Percentiles rank a stretch among this genome's conserved stretches.
Evolutionary conservation across 2,113 vertebrate species (phyloP).

Genomic region (Bostrychus sinensis): DNA sequence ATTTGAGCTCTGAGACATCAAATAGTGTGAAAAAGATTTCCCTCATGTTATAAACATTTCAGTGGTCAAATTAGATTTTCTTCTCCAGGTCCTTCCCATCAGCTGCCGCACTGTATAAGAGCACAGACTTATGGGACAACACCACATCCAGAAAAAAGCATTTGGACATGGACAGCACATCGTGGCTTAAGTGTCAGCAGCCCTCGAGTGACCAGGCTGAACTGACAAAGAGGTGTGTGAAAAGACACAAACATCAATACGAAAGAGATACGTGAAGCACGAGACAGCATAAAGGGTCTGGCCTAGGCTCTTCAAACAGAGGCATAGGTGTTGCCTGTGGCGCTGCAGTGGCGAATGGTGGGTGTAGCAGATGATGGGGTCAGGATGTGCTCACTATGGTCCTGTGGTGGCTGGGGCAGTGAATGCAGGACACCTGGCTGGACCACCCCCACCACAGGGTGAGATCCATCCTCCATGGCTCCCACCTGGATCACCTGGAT

Average conservation of each 20-base stretch:
- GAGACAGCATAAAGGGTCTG: constrained; percentile 33
- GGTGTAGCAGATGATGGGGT: constrained; percentile 71
- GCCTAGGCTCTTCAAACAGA: constrained; percentile 74
- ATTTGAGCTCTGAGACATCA: constrained; percentile 76
- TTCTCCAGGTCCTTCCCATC: constrained; percentile 43
- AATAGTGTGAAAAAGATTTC: constrained; percentile 42
- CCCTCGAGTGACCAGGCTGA: constrained; percentile 28
- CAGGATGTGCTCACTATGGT: constrained; percentile 78
- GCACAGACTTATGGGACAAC: constrained; percentile 52
- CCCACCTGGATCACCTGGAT: constrained; percentile 83
- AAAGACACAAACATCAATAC: constrained; percentile 49
- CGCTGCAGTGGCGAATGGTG: constrained; percentile 82
- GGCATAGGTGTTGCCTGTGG: constrained; percentile 81
- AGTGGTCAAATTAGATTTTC: constrained; percentile 46
- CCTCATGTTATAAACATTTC: constrained; percentile 36
- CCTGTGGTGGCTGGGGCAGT: constrained; percentile 65
- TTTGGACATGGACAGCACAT: constrained; percentile 58
- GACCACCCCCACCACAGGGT: constrained; percentile 80
- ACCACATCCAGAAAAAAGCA: constrained; percentile 57
- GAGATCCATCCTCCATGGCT: constrained; percentile 74
- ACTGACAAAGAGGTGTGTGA: constrained; percentile 32
- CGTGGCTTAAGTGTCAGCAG: constrained; percentile 30
- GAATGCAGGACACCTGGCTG: constrained; percentile 77
- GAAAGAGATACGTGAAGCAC: constrained; percentile 52
- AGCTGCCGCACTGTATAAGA: constrained; percentile 33